Evolutionary conservation across 2,797 vertebrate species (phyloP), one percentile per base, ranked within the genome.

Genomic region (Enteromius thamalakanensis): DNA sequence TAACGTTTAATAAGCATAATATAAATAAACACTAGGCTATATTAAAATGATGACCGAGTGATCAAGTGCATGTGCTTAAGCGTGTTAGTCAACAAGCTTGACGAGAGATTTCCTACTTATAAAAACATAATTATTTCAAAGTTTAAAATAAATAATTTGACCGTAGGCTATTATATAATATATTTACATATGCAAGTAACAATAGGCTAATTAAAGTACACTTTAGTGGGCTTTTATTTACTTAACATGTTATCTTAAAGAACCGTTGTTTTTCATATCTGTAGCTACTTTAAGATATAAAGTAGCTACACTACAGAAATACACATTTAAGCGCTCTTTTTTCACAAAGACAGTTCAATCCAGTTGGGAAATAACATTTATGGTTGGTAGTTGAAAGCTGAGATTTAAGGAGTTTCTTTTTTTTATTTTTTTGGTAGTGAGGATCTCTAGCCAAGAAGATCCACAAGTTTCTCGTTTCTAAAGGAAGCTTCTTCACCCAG

Each of bases 401-500:
- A 64, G 58, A 12, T 32, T 45, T 47, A 29, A 29, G 14, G 42
- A 62, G 23, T 19, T 47, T 10, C 7, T 55, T 55, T 53, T 53
- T 3, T 51, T 6, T 6, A 5, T 2, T 6, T 15, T 2, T 6
- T 42, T 32, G 37, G 51, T 60, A 34, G 47, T 71, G 9, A 80
- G 7, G 29, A 72, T 15, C 17, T n/a, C 21, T 72, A 17, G 26
- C 19, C 40, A 37, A 49, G 3, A 21, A 4, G 42, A 14, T 32
- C 23, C 45, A 6, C 32, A 9, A n/a, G 9, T n/a, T 69, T 69
- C 64, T 68, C 34, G 47, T 3, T 82, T 76, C 23, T 67, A 32
- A 12, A 55, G 26, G 60, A 53, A 76, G 47, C 47, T 75, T 81
- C 70, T 74, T 62, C 14, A 11, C 29, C 34, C 47, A 75, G 69